Conservation (phyloP, 2,113 vertebrate species). For the Galemys pyrenaicus region DNA sequence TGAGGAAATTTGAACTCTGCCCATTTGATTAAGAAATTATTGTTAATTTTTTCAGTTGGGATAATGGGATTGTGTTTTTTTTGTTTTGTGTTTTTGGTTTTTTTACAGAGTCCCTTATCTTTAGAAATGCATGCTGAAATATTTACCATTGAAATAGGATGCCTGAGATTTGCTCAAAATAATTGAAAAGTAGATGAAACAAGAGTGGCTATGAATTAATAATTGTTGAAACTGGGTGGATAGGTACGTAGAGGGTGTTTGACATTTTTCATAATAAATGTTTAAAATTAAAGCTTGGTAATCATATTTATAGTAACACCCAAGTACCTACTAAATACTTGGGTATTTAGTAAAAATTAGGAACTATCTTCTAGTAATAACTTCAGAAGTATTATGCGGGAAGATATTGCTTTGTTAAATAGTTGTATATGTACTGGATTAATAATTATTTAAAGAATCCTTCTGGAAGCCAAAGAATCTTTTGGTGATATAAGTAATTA, state of each 20-base stretch:
- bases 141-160: constrained; percentile 5
- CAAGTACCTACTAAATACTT: background rate
- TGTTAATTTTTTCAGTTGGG: constrained; percentile 19
- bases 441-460: background rate
- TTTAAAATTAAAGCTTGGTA: background rate
- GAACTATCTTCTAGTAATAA: background rate
- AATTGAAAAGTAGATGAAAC: background rate
- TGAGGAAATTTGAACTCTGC: background rate
- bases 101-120: background rate
- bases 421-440: background rate
- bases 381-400: background rate
- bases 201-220: background rate
- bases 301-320: background rate
- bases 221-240: background rate
- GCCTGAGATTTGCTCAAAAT: background rate
- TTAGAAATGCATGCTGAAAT: constrained; percentile 15
- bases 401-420: constrained; percentile 1
- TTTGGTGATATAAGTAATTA: background rate
- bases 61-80: background rate
- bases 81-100: too few relatives aligned
- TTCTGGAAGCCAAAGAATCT: background rate
- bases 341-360: background rate
- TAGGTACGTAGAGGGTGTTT: background rate
- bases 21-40: background rate
- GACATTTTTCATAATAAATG: background rate